Percentiles rank a stretch among this genome's conserved stretches.
Conservation (phyloP, 2,797 vertebrate species). For the Meriones psammophilus region DNA sequence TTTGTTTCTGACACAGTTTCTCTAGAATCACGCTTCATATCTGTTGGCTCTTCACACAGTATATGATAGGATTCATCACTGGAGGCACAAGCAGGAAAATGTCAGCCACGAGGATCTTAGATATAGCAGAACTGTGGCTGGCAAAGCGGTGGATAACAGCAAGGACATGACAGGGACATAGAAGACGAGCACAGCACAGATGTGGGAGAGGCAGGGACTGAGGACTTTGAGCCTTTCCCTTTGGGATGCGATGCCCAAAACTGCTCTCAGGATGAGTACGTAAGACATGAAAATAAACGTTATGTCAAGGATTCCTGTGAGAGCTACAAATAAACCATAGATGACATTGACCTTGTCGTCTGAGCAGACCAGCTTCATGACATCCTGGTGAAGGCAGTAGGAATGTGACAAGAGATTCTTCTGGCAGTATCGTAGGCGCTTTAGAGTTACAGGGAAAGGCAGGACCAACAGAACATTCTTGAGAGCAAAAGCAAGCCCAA, state of each 20-base stretch:
- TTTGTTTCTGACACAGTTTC: constrained; percentile 57
- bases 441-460: constrained; percentile 65
- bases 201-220: constrained; percentile 61
- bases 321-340: constrained; percentile 69
- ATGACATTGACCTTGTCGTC: constrained; percentile 70
- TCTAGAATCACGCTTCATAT: constrained; percentile 48
- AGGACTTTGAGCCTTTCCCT: constrained; percentile 69
- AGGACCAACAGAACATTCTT: constrained; percentile 47
- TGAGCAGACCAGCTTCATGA: constrained; percentile 74
- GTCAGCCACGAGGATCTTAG: constrained; percentile 64
- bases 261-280: constrained; percentile 59
- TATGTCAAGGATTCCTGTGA: constrained; percentile 62
- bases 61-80: constrained; percentile 69
- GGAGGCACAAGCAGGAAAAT: constrained; percentile 56
- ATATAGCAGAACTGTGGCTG: neutral
- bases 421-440: constrained; percentile 43
- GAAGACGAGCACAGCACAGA: constrained; percentile 76
- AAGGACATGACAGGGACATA: constrained; percentile 52
- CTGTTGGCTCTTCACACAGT: constrained; percentile 59
- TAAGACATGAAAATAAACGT: constrained; percentile 75
- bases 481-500: neutral
- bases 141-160: constrained; percentile 32
- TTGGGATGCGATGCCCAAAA: neutral
- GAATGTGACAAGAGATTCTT: constrained; percentile 45
- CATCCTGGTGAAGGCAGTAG: constrained; percentile 73